Conservation (phyloP, 2,797 vertebrate genomes). For the Myotis myotis region DNA sequence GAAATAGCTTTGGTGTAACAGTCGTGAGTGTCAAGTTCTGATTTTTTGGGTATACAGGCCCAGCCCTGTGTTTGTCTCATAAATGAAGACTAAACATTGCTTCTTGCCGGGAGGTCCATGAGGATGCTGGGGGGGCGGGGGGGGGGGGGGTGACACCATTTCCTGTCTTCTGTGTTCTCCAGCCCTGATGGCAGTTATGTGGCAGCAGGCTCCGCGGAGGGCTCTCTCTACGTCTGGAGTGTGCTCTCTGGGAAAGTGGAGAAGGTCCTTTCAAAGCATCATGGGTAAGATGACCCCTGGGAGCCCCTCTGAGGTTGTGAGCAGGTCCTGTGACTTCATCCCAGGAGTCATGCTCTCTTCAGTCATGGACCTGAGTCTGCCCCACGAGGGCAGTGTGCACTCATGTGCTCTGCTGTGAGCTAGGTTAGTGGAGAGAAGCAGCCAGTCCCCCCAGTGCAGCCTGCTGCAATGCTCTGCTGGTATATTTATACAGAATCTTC, state of each 20-base stretch:
- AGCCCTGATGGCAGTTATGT: constrained; percentile 95
- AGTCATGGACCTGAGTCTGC: fast-evolving
- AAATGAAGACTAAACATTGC: not conserved
- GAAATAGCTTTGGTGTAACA: not conserved
- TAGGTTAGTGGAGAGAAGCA: not conserved
- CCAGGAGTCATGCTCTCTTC: not conserved
- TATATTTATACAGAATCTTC: fast-evolving
- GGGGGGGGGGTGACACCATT: too few species aligned
- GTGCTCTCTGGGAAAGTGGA: constrained; percentile 95
- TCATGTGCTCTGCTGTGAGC: too few species aligned
- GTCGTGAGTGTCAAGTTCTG: not conserved
- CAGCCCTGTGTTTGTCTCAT: not conserved
- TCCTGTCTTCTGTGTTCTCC: not conserved
- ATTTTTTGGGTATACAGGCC: not conserved
- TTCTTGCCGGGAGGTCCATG: not conserved
- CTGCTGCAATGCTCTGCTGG: not conserved
- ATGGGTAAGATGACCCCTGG: constrained; percentile 87
- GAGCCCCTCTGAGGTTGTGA: too few species aligned
- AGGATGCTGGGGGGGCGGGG: too few species aligned
- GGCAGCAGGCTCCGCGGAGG: constrained; percentile 94
- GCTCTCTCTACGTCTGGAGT: constrained; percentile 93
- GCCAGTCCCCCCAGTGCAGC: fast-evolving
- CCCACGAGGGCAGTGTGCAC: fast-evolving
- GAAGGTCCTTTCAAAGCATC: constrained; percentile 90
- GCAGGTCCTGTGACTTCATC: not conserved